Evolutionary conservation across 92 coral and sea anemone genomes (phyloP).

Genomic region (Actinostola sp.): DNA sequence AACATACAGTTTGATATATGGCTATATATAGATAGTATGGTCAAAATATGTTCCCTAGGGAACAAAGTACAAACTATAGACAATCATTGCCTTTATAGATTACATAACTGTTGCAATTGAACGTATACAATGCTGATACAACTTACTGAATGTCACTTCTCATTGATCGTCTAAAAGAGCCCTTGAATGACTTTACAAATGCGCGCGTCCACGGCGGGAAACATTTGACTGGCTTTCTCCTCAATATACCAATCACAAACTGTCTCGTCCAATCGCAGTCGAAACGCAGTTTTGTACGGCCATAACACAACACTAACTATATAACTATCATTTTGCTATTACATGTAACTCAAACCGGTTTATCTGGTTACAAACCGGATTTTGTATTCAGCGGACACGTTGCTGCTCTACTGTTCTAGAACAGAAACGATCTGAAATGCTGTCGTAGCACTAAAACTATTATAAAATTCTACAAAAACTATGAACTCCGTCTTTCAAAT

Average conservation of each 20-base stretch:
- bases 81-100: slow-evolving; percentile 23
- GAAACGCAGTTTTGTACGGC: slow-evolving; percentile 2
- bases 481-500: neutral
- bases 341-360: neutral
- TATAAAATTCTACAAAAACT: neutral
- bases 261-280: no score
- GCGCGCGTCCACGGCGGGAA: no score
- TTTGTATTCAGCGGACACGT: no score
- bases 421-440: no score
- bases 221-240: no score
- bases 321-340: neutral
- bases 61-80: slow-evolving; percentile 34
- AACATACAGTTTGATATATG: slow-evolving; percentile 21
- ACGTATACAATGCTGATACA: slow-evolving; percentile 52
- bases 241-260: no score
- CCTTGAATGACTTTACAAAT: neutral
- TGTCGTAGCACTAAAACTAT: no score
- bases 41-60: slow-evolving; percentile 46
- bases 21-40: slow-evolving; percentile 20
- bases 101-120: slow-evolving; percentile 41
- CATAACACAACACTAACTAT: neutral
- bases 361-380: slow-evolving; percentile 7
- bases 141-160: slow-evolving; percentile 28
- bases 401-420: neutral
- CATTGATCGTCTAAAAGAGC: slow-evolving; percentile 1